Percentiles rank a stretch among this genome's conserved stretches.
Conservation (phyloP, 1,140 invertebrate species). For the Apocrypta bakeri region DNA sequence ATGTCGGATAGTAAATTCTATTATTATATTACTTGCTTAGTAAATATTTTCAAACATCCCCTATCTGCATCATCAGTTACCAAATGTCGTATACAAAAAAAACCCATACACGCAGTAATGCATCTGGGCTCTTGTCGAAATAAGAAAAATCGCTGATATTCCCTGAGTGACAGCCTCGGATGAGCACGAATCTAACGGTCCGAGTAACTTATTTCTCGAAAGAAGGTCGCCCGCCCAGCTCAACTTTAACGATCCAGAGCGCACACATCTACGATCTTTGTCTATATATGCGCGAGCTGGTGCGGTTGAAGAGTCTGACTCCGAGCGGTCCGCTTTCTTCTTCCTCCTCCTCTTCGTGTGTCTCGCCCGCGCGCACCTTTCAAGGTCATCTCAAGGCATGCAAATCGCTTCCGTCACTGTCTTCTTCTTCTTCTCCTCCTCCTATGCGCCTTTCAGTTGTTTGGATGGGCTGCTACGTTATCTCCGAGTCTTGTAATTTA, state of each 20-base stretch:
- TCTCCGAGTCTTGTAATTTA: not conserved
- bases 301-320: not conserved
- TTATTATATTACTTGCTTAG: too few species aligned
- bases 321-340: not conserved
- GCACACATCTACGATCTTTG: not conserved
- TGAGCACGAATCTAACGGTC: not conserved
- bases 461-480: not conserved
- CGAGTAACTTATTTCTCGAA: conserved; percentile 22
- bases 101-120: not conserved
- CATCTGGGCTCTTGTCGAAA: too few species aligned
- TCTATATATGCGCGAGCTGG: not conserved
- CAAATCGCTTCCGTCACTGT: not conserved
- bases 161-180: too few species aligned
- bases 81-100: too few species aligned
- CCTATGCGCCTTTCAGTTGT: not conserved
- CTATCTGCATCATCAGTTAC: too few species aligned
- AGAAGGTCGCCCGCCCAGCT: conserved; percentile 30
- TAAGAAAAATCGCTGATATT: too few species aligned
- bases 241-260: conserved; percentile 7
- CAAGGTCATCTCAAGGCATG: conserved; percentile 38
- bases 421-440: not conserved
- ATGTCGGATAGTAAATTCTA: too few species aligned
- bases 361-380: conserved; percentile 6
- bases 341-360: not conserved
- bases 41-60: too few species aligned